Conservation (phyloP, 2,888 invertebrate genomes). For the Aspidapion aeneum region DNA sequence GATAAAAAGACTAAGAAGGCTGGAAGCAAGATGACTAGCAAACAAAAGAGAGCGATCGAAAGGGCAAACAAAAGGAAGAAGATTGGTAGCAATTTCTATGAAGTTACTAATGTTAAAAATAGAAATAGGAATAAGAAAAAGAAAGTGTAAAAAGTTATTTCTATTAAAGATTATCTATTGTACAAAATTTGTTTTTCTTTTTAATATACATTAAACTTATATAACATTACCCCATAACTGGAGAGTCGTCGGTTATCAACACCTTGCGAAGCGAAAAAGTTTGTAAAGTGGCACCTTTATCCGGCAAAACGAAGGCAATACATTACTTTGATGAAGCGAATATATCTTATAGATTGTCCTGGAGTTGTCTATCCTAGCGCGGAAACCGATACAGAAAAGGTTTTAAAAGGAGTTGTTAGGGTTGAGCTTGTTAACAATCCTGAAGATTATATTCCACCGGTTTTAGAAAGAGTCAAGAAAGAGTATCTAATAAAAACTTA, state of each 20-base stretch:
- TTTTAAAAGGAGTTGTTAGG: slow-evolving; percentile 95
- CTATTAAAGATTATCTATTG: neutral
- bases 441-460: slow-evolving; percentile 88
- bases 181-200: too few relatives aligned
- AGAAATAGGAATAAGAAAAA: slow-evolving; percentile 71
- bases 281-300: slow-evolving; percentile 97
- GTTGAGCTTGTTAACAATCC: slow-evolving; percentile 93
- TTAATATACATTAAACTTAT: too few relatives aligned
- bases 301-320: slow-evolving; percentile 99
- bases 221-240: slow-evolving; percentile 98
- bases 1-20: slow-evolving; percentile 29
- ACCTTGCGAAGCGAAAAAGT: slow-evolving; percentile 95
- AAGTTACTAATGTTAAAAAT: slow-evolving; percentile 85
- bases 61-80: slow-evolving; percentile 74
- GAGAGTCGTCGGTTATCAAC: slow-evolving; percentile 98
- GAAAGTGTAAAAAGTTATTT: neutral
- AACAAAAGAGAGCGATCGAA: slow-evolving; percentile 71
- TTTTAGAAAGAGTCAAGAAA: slow-evolving; percentile 81
- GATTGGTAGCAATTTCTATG: slow-evolving; percentile 86
- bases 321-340: slow-evolving; percentile 94
- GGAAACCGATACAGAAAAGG: slow-evolving; percentile 91
- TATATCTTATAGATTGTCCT: slow-evolving; percentile 97
- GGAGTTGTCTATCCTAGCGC: slow-evolving; percentile 97
- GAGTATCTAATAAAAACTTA: slow-evolving; percentile 92
- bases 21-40: slow-evolving; percentile 65